These are phyloP conservation scores for Parasteatoda lunata DNA, from an alignment of 2,888 invertebrate genomes.

Conservation along the genomic window DNA sequence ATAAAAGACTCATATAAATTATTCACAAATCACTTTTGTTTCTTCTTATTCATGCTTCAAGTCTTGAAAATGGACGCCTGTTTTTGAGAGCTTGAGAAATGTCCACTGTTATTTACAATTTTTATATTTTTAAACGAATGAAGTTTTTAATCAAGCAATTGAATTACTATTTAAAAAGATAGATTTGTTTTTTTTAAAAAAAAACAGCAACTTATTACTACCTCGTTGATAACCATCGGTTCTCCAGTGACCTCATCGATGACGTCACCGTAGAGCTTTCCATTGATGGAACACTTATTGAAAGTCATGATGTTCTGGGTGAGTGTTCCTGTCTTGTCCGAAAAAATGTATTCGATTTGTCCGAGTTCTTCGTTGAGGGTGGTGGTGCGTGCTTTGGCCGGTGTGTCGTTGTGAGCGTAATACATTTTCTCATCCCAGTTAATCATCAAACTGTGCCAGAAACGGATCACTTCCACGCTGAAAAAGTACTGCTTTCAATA, in stretches of 20 bases:
- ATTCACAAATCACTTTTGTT: no score
- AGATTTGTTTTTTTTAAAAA: not conserved
- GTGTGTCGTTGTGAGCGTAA: conserved; percentile 89
- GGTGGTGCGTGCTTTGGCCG: conserved; percentile 96
- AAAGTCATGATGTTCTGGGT: conserved; percentile 99
- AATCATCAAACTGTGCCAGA: conserved; percentile 97
- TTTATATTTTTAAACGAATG: no score
- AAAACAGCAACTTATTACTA: not conserved
- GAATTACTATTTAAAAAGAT: not conserved
- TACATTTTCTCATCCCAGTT: conserved; percentile 99
- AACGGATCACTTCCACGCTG: conserved; percentile 91
- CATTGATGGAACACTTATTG: conserved; percentile 97
- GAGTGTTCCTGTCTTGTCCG: conserved; percentile 98
- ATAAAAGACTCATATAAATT: no score
- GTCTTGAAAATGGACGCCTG: no score
- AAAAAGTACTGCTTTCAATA: conserved; percentile 58
- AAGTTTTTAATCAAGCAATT: no score
- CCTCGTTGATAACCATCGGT: conserved; percentile 76
- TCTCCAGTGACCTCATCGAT: conserved; percentile 91
- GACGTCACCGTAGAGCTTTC: conserved; percentile 92
- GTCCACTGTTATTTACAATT: no score
- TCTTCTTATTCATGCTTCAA: no score
- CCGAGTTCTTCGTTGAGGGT: conserved; percentile 99
- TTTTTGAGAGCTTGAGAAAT: no score
- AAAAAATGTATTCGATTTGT: conserved; percentile 99